Evolutionary conservation across 1,140 invertebrate species (phyloP).

Genomic region (Drosophila neocordata): DNA sequence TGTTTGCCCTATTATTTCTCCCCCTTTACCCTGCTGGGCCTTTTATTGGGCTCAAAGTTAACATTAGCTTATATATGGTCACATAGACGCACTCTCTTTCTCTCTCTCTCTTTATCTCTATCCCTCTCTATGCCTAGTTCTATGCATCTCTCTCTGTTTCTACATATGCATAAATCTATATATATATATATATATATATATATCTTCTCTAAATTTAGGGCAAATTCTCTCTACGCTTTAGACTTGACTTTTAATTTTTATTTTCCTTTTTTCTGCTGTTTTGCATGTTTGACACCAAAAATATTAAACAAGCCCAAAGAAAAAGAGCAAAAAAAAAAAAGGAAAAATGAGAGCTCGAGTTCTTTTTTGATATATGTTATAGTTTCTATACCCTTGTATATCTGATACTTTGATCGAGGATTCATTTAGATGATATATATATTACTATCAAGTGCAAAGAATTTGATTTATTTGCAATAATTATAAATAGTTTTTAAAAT

Average conservation of each 20-base stretch:
- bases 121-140: background rate
- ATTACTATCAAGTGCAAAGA: too few species aligned
- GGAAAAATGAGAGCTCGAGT: too few species aligned
- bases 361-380: background rate
- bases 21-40: conserved; percentile 45
- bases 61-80: conserved; percentile 22
- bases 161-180: background rate
- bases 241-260: conserved; percentile 27
- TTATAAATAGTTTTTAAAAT: too few species aligned
- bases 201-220: conserved; percentile 7
- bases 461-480: too few species aligned
- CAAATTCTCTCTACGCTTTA: conserved; percentile 42
- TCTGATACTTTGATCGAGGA: too few species aligned
- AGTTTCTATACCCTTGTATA: background rate
- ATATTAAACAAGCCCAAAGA: background rate
- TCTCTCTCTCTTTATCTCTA: background rate
- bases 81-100: background rate
- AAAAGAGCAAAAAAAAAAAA: conserved; percentile 44
- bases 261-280: conserved; percentile 21
- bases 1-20: conserved; percentile 11
- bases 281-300: conserved; percentile 49
- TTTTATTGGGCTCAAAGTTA: conserved; percentile 52
- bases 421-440: too few species aligned
- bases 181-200: background rate
- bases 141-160: background rate